Base-by-base conservation (phyloP, 2,797 vertebrate species). In the Amniataba percoides region DNA sequence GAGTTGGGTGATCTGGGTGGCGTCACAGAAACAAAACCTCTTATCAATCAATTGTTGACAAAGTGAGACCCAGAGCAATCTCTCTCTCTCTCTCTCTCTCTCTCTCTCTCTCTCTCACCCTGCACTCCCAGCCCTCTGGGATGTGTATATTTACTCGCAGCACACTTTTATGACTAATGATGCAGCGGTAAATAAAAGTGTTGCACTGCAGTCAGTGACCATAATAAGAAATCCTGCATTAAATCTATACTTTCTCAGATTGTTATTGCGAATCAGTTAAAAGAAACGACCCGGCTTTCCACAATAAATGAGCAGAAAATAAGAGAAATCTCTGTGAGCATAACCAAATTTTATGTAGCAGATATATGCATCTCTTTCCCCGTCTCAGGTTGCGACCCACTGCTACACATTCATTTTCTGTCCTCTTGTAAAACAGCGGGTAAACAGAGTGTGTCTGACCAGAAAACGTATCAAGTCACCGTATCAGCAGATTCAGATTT, bases 11-110 rank as follows among this genome's bases (percentile, higher is more conserved):
- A 91, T 93, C 88, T 88, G 80, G 82, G 80, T 76, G 89, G 91
- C 78, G 83, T 93, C 90, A 78, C 70, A 82, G 83, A 91, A 93
- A 92, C 92, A 91, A 93, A 93, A 92, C 86, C 82, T 89, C 88
- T 92, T 92, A 92, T 94, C 93, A 92, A 92, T 94, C 94, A 93
- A 74, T 81, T 87, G 87, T 82, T 91, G 91, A 90, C 91, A 85
- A 81, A 92, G 87, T 77, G 88, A 91, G 78, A 88, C 65, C 69
- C 57, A 34, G 66, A 78, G 74, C 74, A 82, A 82, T 88, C 76
- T 76, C 82, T 78, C 53, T 71, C 74, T 36, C 34, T 53, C 71
- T 40, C 71, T 40, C 27, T 53, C 70, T n/a, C n/a, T 88, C 76
- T 76, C 82, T 78, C 53, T 71, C 74, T 36, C 34, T 53, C 71